Evolutionary conservation across 2,113 vertebrate genomes (phyloP), one percentile per base, ranked within the genome.

Genomic region (Epinephelus cyanopodus): DNA sequence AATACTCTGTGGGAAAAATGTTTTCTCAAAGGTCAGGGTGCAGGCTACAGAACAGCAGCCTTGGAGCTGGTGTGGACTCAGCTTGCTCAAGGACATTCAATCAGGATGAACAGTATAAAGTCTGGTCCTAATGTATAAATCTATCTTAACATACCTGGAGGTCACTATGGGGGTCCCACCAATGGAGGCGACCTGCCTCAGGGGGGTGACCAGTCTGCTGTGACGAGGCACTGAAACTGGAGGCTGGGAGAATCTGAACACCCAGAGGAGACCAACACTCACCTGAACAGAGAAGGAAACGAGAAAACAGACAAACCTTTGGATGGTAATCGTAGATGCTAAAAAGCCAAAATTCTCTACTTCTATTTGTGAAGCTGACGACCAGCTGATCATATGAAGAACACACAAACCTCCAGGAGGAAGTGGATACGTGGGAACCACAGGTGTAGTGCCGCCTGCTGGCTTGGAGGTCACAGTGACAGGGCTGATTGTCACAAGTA

Each of bases 221-320:
- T 0, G 96, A 93, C 0, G 95, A 96, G 13, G 95, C 92, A 1
- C 53, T 79, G 77, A 96, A 96, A 71, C 95, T 96, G 42, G 90
- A 82, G 29, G 65, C 42, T 0, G 95, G 96, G 15, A 96, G 93
- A 29, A 47, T 78, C 47, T 94, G 92, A 54, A 97, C 86, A 27
- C 95, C 96, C 79, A 98, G 86, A 7, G 95, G 95, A 37, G 85
- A 88, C 88, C 95, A 97, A 89, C 97, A 98, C 50, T 94, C 92
- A 25, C 95, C 97, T 97, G 23, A 47, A 83, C 3, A 89, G 1
- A 58, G 17, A 72, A 54, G 0, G 14, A 45, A 37, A 39, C 2
- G 12, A 27, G 12, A 1, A 57, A 66, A n/a, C n/a, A 65, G n/a
- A 54, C 42, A 14, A 53, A 64, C 10, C 11, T 3, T 3, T 14